phyloP scores from a whole-genome alignment of 2,888 invertebrate species.

The Hetaerina titia region DNA sequence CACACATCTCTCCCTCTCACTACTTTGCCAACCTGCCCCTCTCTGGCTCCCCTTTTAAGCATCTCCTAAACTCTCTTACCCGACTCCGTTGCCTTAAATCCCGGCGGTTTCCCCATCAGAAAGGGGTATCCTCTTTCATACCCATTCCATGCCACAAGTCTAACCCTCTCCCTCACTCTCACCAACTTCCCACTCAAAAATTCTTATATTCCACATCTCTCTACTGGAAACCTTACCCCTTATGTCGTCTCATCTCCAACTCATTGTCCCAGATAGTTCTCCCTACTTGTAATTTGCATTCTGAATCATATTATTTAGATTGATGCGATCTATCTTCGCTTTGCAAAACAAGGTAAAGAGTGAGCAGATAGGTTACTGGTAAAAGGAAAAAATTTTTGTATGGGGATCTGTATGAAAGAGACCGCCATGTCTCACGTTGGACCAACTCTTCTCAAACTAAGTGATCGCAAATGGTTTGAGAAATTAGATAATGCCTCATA shows the following conservation, averaged over 20 bases:
- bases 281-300: background rate
- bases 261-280: background rate
- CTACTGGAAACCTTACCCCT: background rate
- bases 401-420: too few species aligned
- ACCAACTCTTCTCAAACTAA: too few species aligned
- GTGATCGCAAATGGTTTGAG: too few species aligned
- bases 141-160: too few species aligned
- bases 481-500: too few species aligned
- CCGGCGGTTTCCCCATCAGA: background rate
- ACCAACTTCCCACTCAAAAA: slow-evolving; percentile 7
- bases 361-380: background rate
- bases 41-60: background rate
- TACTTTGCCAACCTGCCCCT: background rate
- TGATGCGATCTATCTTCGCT: background rate
- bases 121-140: background rate
- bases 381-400: too few species aligned
- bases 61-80: background rate
- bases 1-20: background rate
- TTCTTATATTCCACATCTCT: background rate
- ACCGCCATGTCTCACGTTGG: too few species aligned
- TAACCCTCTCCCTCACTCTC: background rate
- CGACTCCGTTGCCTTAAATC: background rate
- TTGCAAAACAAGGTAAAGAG: background rate
- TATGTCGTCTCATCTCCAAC: background rate
- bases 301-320: background rate